Percentiles rank a stretch among this genome's conserved stretches.
These are phyloP conservation scores for Ophioninae sp. DNA, from an alignment of 2,888 invertebrate genomes.

Conservation along the genomic window DNA sequence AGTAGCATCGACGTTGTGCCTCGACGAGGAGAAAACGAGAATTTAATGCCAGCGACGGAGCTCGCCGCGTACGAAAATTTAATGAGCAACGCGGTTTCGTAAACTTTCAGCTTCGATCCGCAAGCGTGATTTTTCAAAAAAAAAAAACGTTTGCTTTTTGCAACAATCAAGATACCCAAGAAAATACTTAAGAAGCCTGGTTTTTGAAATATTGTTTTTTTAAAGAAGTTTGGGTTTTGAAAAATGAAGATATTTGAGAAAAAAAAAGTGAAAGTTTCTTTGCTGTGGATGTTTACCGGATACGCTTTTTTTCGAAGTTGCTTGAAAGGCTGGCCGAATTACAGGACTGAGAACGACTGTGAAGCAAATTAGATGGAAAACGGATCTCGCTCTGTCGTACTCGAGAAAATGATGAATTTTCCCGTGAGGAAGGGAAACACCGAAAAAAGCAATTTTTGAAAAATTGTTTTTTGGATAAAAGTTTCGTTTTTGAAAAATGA, in stretches of 20 bases:
- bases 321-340: too few species aligned
- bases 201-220: not conserved
- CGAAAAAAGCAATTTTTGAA: too few species aligned
- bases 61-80: constrained; percentile 46
- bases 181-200: too few species aligned
- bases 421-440: not conserved
- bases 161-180: too few species aligned
- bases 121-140: too few species aligned
- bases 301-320: too few species aligned
- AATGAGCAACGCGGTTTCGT: constrained; percentile 52
- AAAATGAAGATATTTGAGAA: not conserved
- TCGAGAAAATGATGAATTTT: not conserved
- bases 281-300: too few species aligned
- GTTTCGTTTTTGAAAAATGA: not conserved
- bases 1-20: constrained; percentile 16
- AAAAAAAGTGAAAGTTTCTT: not conserved
- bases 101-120: constrained; percentile 24
- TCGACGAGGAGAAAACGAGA: constrained; percentile 13
- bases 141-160: too few species aligned
- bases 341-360: too few species aligned
- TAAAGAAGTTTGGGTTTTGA: not conserved
- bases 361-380: not conserved
- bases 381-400: not conserved
- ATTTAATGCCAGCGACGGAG: constrained; percentile 16
- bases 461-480: not conserved